These are phyloP conservation scores for Watsonalla cultraria DNA, from an alignment of 2,888 invertebrate species.

Conservation along the genomic window DNA sequence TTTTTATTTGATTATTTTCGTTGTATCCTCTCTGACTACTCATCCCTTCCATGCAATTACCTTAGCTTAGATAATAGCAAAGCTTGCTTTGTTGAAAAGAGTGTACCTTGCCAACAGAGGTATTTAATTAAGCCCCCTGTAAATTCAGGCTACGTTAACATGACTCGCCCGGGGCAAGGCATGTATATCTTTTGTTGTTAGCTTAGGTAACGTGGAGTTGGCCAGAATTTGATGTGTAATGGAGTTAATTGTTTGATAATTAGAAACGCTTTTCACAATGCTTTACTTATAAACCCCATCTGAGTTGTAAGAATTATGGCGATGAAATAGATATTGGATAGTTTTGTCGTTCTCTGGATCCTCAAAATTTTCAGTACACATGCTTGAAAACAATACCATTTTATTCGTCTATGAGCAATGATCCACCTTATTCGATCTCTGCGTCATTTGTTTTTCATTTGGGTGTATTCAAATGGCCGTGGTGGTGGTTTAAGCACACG, in stretches of 20 bases:
- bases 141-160: conserved; percentile 27
- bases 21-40: neutral
- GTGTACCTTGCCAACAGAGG: conserved; percentile 12
- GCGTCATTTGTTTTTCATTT: too few relatives aligned
- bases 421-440: too few relatives aligned
- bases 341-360: too few relatives aligned
- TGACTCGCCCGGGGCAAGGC: conserved; percentile 15
- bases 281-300: too few relatives aligned
- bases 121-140: conserved; percentile 37
- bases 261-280: neutral
- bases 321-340: too few relatives aligned
- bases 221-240: conserved; percentile 2
- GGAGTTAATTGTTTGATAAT: conserved; percentile 1
- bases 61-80: neutral
- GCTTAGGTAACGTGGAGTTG: conserved; percentile 17
- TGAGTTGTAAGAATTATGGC: too few relatives aligned
- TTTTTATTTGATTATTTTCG: neutral
- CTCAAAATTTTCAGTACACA: too few relatives aligned
- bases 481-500: too few relatives aligned
- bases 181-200: conserved; percentile 26
- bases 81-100: conserved; percentile 1
- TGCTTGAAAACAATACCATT: too few relatives aligned
- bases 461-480: too few relatives aligned
- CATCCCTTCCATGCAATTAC: neutral
- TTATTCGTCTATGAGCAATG: too few relatives aligned